Evolutionary conservation across 2,113 vertebrate species (phyloP), one percentile per base, ranked within the genome.

Genomic region (Pluvianellus socialis): DNA sequence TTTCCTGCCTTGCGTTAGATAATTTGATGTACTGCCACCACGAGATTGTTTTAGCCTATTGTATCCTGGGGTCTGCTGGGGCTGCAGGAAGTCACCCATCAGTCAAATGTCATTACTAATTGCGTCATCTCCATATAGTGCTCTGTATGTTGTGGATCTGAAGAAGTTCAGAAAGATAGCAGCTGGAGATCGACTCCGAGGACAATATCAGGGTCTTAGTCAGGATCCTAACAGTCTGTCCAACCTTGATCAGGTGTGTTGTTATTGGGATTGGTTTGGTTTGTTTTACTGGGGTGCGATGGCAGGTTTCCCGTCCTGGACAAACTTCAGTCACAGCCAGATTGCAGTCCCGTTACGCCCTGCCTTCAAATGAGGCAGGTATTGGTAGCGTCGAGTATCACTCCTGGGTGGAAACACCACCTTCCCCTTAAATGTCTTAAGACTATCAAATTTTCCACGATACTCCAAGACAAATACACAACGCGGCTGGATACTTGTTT

Each of bases 161-260:
- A 99, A 99, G 98, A 99, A 99, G 97, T 99, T 99, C 97, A 98
- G 99, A 80, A 99, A 99, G 97, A 99, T 99, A 50, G 99, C 99
- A 61, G 99, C 99, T 95, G 99, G 99, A 90, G 99, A 99, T 98
- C 98, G 99, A 50, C 99, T 99, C 44, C 93, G 99, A 88, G 99
- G 99, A 49, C 99, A 99, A 44, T 99, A 99, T 92, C 99, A 99
- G 97, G 99, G 99, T 6, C 98, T 99, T 82, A 99, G 99, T 94
- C 99, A 99, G 82, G 99, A 99, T 95, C 99, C 99, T 50, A 99
- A 99, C 98, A 99, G 99, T 77, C 97, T 99, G 56, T 99, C 99
- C 91, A 99, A 99, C 98, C 99, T 99, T 19, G 99, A 99, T 94
- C 99, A 99, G 98, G 99, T 99, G 92, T 95, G 98, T 93, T 77